A percentile compares a stretch with the other conserved stretches of the same genome.
Evolutionary conservation across 2,888 invertebrate species (phyloP).

Genomic region (Heliconius aoede): DNA sequence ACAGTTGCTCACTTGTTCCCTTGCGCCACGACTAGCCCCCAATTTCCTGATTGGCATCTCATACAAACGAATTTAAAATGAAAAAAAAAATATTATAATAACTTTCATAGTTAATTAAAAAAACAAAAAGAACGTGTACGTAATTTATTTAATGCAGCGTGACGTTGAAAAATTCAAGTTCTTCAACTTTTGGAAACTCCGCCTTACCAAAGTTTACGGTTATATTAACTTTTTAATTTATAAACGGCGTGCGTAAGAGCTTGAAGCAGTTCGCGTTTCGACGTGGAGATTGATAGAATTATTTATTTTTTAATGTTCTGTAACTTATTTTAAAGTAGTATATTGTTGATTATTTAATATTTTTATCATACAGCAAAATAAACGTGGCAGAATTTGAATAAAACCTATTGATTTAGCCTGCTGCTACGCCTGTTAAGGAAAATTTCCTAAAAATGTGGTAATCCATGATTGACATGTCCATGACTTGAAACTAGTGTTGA

Average conservation of each 20-base stretch:
- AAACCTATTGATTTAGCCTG: neutral
- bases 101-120: constrained; percentile 21
- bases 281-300: constrained; percentile 25
- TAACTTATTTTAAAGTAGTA: neutral
- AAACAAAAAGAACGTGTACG: constrained; percentile 10
- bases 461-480: neutral
- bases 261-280: constrained; percentile 13
- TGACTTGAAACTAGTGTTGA: neutral
- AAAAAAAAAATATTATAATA: neutral
- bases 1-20: no score
- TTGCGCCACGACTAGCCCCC: no score
- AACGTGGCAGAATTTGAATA: neutral
- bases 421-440: neutral
- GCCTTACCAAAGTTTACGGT: constrained; percentile 10
- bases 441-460: neutral
- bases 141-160: constrained; percentile 31
- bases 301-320: neutral
- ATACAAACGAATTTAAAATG: neutral
- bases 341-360: neutral
- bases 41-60: no score
- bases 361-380: neutral
- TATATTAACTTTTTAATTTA: constrained; percentile 32
- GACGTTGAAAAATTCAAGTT: constrained; percentile 32
- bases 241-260: constrained; percentile 12
- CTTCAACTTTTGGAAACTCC: constrained; percentile 23